phyloP scores from a whole-genome alignment of 2,888 invertebrate genomes.

The Cistogaster globosa region DNA sequence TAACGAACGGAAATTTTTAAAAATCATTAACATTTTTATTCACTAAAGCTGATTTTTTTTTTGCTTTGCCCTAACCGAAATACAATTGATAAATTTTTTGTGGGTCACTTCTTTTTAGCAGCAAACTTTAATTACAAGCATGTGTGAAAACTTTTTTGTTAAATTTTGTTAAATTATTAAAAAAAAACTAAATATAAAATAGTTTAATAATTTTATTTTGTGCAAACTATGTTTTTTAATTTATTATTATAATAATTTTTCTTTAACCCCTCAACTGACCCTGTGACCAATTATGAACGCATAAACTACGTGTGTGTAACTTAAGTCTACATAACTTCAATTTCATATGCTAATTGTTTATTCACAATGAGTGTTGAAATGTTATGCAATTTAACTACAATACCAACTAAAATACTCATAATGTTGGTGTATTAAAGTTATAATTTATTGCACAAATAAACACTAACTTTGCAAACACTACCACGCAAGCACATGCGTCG shows the following conservation, averaged over 20 bases:
- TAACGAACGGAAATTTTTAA: no score
- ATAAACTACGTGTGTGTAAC: slow-evolving; percentile 5
- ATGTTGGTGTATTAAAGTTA: slow-evolving; percentile 7
- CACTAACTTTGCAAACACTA: slow-evolving; percentile 29
- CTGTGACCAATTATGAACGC: slow-evolving; percentile 9
- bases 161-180: neutral
- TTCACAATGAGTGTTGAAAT: slow-evolving; percentile 26
- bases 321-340: slow-evolving; percentile 12
- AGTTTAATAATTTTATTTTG: slow-evolving; percentile 10
- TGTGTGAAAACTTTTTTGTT: neutral
- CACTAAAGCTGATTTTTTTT: no score
- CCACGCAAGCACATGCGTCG: neutral
- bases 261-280: slow-evolving; percentile 38
- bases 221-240: neutral
- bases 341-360: slow-evolving; percentile 45
- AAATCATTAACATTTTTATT: no score
- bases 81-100: no score
- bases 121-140: no score
- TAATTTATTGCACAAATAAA: slow-evolving; percentile 57
- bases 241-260: neutral
- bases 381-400: slow-evolving; percentile 47
- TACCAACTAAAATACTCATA: neutral
- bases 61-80: no score
- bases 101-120: no score
- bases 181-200: neutral